Base-by-base conservation (phyloP, 2,797 vertebrate genomes). In the Gastrophryne carolinensis region DNA sequence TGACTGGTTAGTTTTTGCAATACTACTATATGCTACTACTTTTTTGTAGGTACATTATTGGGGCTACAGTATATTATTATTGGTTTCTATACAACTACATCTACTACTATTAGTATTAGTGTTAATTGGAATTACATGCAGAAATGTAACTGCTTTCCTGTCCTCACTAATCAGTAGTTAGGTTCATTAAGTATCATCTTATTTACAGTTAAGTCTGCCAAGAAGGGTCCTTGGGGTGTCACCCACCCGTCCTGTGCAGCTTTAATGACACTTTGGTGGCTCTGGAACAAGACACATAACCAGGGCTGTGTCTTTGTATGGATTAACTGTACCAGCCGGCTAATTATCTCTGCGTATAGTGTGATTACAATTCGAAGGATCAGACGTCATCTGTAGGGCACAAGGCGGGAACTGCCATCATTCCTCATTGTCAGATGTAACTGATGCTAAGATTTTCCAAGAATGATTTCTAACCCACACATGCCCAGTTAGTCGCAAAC, bases 251-350 rank as follows among this genome's bases (percentile, higher is more conserved):
- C 26, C 21, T 1, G 15, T 27, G 7, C 39, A 32, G 3, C 41
- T 41, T 41, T 39, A 11, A 37, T 29, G 60, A 19, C 12, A 8
- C 29, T 10, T 37, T 13, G 9, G 3, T 15, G 13, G 37, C 23
- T 61, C 23, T 12, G 3, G n/a, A 27, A 9, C 5, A 9, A 13
- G 10, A 47, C 12, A 30, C 7, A 47, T 12, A 49, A 13, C 17
- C 9, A 11, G 19, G 15, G 8, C 11, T 32, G 21, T 8, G 21
- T n/a, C 10, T 41, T 0, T 44, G 13, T 29, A 17, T 3, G 17
- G 64, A 67, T 67, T 67, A 67, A 11, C 49, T 67, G 49, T 67
- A 67, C 47, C 63, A 8, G 19, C 9, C 30, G 2, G 19, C 3
- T 37, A 35, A 35, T 35, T 19, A 23, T 13, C 41, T 15, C 41